phyloP scores from a whole-genome alignment of 2,797 vertebrate species.

The Sebastes hubbsi region DNA sequence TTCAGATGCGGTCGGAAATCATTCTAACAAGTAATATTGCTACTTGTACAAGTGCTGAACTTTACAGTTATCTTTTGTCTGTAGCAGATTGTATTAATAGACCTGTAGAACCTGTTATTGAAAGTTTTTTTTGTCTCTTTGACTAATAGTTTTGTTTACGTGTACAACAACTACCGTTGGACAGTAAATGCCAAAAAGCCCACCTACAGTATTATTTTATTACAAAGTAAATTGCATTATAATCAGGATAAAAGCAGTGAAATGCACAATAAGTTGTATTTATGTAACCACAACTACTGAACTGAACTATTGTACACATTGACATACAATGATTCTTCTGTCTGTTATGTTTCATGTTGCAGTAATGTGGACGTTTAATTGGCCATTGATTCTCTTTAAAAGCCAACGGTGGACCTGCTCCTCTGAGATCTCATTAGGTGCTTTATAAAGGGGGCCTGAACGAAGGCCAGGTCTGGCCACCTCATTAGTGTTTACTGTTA shows the following conservation, averaged over 20 bases:
- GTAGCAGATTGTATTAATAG: neutral
- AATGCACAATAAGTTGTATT: neutral
- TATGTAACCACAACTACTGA: too few species aligned
- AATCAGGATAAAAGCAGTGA: neutral
- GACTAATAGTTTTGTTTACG: neutral
- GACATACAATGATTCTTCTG: neutral
- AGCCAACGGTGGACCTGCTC: neutral
- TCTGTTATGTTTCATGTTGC: neutral
- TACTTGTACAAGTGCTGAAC: neutral
- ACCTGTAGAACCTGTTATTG: neutral
- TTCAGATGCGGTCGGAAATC: neutral
- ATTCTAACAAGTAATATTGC: neutral
- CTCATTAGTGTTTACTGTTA: slow-evolving; percentile 11
- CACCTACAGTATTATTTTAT: neutral
- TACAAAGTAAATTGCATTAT: neutral
- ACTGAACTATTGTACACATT: neutral
- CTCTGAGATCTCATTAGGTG: slow-evolving; percentile 14
- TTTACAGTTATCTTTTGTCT: neutral
- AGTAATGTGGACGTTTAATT: neutral
- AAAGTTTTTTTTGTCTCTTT: neutral
- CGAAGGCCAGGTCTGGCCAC: slow-evolving; percentile 20
- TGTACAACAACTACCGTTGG: neutral
- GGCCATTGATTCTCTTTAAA: neutral
- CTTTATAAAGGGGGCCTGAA: slow-evolving; percentile 15
- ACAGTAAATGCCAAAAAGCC: neutral